Conservation (phyloP, 2,888 invertebrate species). For the Tachystola acroxantha region DNA sequence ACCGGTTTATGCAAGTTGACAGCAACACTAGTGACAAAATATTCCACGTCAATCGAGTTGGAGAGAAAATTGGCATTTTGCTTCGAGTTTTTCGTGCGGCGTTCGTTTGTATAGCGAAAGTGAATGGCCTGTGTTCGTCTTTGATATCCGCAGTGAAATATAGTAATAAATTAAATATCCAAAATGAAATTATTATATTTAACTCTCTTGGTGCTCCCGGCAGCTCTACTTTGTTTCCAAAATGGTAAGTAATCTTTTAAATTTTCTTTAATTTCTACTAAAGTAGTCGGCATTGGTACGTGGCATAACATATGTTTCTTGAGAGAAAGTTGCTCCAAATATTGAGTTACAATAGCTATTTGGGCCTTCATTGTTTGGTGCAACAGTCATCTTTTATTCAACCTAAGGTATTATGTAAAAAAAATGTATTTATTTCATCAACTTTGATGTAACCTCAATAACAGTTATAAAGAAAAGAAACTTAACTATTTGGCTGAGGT, state of each 20-base stretch:
- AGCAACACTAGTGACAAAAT: conserved; percentile 57
- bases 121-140: conserved; percentile 59
- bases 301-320: conserved; percentile 54
- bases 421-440: conserved; percentile 1
- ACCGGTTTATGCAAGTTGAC: conserved; percentile 16
- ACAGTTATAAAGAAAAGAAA: too few species aligned
- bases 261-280: neutral
- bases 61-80: conserved; percentile 72
- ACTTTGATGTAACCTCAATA: conserved; percentile 8
- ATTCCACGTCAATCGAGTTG: conserved; percentile 79
- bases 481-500: too few species aligned
- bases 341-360: too few species aligned
- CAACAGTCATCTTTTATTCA: too few species aligned
- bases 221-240: conserved; percentile 83
- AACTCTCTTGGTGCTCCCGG: conserved; percentile 82
- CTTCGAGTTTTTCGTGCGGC: conserved; percentile 46
- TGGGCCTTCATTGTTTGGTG: too few species aligned
- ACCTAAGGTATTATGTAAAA: too few species aligned
- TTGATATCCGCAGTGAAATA: conserved; percentile 32
- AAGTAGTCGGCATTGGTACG: conserved; percentile 39
- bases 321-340: conserved; percentile 36
- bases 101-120: conserved; percentile 45
- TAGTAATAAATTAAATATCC: conserved; percentile 27
- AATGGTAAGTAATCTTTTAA: conserved; percentile 80
- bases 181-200: conserved; percentile 85